These are phyloP conservation scores for Chunga burmeisteri DNA, from an alignment of 2,113 vertebrate genomes.

Conservation along the genomic window DNA sequence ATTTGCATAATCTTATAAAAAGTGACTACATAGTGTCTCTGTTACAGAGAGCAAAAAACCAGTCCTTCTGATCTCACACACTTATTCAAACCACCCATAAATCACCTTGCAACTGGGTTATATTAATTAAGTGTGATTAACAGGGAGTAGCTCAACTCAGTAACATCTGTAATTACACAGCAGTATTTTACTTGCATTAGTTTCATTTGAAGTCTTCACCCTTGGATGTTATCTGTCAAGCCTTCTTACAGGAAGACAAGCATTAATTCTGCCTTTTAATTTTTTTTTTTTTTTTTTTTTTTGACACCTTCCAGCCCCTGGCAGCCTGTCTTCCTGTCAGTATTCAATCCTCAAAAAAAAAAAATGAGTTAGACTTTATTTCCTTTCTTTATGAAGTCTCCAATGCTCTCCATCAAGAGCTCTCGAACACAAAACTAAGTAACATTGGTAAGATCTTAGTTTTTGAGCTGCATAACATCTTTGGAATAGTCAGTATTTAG, in stretches of 20 bases:
- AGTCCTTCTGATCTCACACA: not conserved
- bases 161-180: not conserved
- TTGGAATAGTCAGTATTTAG: not conserved
- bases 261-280: not conserved
- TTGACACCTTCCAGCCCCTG: not conserved
- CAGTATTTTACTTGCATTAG: not conserved
- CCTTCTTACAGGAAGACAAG: not conserved
- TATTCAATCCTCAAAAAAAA: not conserved
- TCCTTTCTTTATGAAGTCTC: not conserved
- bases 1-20: not conserved
- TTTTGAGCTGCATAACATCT: not conserved
- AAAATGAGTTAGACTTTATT: not conserved
- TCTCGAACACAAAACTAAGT: not conserved
- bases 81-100: not conserved
- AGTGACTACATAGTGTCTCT: not conserved
- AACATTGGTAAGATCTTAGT: not conserved
- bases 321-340: not conserved
- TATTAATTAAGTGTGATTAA: constrained; percentile 36
- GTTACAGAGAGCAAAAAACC: not conserved
- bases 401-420: not conserved
- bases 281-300: not conserved
- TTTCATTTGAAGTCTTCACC: not conserved
- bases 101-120: not conserved
- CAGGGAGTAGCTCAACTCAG: not conserved
- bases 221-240: not conserved